phyloP scores from a whole-genome alignment of 2,888 invertebrate genomes.

The Cantharis rufa region DNA sequence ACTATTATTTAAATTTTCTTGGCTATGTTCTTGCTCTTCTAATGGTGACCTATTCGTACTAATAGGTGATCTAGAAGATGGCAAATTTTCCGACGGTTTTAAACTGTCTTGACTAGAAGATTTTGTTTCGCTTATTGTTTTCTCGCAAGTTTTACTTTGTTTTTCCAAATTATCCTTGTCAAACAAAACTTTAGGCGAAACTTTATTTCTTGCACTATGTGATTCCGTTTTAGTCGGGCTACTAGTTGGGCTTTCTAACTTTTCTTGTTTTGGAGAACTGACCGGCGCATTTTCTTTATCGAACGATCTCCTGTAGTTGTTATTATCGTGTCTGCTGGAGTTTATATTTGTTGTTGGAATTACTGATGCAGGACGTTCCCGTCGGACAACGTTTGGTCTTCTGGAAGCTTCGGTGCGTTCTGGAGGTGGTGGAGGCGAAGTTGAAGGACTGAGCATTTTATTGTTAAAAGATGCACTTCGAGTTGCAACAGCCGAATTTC shows the following conservation, averaged over 20 bases:
- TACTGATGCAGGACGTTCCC: constrained; percentile 53
- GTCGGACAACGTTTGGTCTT: constrained; percentile 46
- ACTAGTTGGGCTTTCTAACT: background rate
- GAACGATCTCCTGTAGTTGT: constrained; percentile 18
- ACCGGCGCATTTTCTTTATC: constrained; percentile 25
- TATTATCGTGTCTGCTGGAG: constrained; percentile 30
- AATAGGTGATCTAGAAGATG: constrained; percentile 34
- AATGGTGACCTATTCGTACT: constrained; percentile 60
- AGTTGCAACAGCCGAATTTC: constrained; percentile 46
- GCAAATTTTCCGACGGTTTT: constrained; percentile 37
- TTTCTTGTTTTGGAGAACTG: constrained; percentile 28
- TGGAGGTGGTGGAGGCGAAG: constrained; percentile 56
- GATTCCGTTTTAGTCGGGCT: constrained; percentile 7
- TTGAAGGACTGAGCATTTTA: constrained; percentile 53
- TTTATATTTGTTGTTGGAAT: constrained; percentile 43
- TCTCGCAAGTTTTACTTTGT: constrained; percentile 28
- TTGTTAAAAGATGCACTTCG: constrained; percentile 65
- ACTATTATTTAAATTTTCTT: constrained; percentile 54
- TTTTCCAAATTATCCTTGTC: constrained; percentile 34
- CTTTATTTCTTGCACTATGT: constrained; percentile 20
- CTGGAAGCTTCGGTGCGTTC: constrained; percentile 52
- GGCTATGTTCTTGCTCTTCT: constrained; percentile 50
- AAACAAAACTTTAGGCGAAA: constrained; percentile 36
- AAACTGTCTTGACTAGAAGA: constrained; percentile 39
- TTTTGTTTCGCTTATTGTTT: constrained; percentile 20